These are phyloP conservation scores for Tachyglossus aculeatus DNA, from an alignment of 2,797 vertebrate species.

Conservation along the genomic window DNA sequence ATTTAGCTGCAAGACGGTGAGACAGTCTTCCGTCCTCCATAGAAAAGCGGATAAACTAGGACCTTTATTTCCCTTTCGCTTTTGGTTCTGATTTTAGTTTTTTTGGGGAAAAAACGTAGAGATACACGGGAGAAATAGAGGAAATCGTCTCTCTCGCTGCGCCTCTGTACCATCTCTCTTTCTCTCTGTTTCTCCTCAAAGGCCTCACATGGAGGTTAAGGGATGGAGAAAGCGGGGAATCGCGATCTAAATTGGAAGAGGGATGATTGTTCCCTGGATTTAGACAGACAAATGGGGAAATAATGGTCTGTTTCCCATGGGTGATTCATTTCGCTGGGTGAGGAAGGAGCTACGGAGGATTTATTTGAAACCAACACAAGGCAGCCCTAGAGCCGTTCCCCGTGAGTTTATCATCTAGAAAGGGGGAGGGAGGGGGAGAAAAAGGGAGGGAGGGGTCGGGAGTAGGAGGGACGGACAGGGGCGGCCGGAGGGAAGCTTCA, in stretches of 20 bases:
- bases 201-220: background rate
- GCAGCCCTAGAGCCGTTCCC: constrained; percentile 23
- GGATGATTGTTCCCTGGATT: constrained; percentile 1
- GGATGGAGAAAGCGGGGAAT: background rate
- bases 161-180: background rate
- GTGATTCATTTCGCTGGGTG: constrained; percentile 50
- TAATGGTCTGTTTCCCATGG: constrained; percentile 44
- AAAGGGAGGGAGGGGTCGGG: no score
- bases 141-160: background rate
- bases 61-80: no score
- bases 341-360: constrained; percentile 12
- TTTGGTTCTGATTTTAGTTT: background rate
- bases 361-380: constrained; percentile 31
- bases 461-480: no score
- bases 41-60: no score
- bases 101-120: no score
- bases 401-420: constrained; percentile 19
- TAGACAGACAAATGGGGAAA: constrained; percentile 39
- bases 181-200: background rate
- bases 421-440: no score
- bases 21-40: no score
- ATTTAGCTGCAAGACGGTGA: no score
- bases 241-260: background rate
- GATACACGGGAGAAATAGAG: no score
- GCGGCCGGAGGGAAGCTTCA: constrained; percentile 34